Evolutionary conservation across 1,140 invertebrate genomes (phyloP), one percentile per base, ranked within the genome.

Genomic region (Procambarus clarkii): DNA sequence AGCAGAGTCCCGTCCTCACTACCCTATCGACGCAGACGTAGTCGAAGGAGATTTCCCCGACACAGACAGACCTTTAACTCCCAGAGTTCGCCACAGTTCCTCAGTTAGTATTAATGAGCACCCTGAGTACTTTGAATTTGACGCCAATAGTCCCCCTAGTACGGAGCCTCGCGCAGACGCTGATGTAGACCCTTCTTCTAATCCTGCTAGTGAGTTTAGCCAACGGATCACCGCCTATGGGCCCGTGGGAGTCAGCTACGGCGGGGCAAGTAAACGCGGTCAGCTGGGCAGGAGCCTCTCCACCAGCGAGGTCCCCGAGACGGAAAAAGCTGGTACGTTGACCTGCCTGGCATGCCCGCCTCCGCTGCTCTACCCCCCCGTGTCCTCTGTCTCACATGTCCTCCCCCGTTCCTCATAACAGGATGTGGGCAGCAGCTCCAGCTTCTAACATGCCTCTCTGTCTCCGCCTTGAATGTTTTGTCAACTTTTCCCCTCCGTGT

Each of bases 271-370:
- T 77, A 92, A 96, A 93, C 95, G 97, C 85, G 96, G 96, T 77
- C 97, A 97, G 92, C 97, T 97, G 94, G 96, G 96, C 80, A 95
- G 97, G 93, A 97, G 97, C 95, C 95, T 97, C 44, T 97, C 97
- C 93, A 97, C 97, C 94, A 96, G 97, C 34, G 97, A 98, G 94
- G 96, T 96, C 80, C 97, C 97, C 24, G 95, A 96, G 7, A 97
- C 98, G 94, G 97, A 98, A 94, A 97, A 97, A 96, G 96, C 96
- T 94, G 97, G 97, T 97, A 94, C 95, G 94, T 89, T 86, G 77
- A 89, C 69, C 84, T 80, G 84, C 79, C 83, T 91, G 84, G 84
- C 90, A 91, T 91, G 89, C 60, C 80, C 78, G 90, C 79, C 58
- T 86, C 71, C 60, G 77, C 76, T 86, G 82, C 87, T 50, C 76